Conservation (phyloP, 2,888 invertebrate genomes). For the Drosophila villosipedis region DNA sequence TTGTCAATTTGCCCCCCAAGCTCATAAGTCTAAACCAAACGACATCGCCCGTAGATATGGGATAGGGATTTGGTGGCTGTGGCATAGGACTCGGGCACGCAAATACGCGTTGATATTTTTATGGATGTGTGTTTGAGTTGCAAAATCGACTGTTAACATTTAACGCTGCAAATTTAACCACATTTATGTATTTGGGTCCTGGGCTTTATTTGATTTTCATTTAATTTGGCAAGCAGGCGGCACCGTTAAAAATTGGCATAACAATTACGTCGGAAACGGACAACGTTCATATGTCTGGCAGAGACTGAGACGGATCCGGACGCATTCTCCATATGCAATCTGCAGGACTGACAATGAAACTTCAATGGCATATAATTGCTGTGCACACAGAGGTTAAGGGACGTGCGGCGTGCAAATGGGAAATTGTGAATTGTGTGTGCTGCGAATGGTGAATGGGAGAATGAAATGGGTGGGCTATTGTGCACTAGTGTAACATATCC, state of each 20-base stretch:
- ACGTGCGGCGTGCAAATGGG: not conserved
- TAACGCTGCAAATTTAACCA: slow-evolving; percentile 74
- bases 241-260: slow-evolving; percentile 70
- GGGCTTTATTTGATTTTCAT: slow-evolving; percentile 75
- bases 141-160: slow-evolving; percentile 78
- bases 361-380: slow-evolving; percentile 76
- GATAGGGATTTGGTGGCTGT: not conserved
- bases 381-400: slow-evolving; percentile 32
- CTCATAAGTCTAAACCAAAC: slow-evolving; percentile 75
- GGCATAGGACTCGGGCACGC: slow-evolving; percentile 46
- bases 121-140: slow-evolving; percentile 56
- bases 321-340: slow-evolving; percentile 59
- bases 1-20: slow-evolving; percentile 77
- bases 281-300: slow-evolving; percentile 32
- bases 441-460: slow-evolving; percentile 18
- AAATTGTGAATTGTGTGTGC: slow-evolving; percentile 21
- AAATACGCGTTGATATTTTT: slow-evolving; percentile 78
- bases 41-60: slow-evolving; percentile 49
- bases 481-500: slow-evolving; percentile 73
- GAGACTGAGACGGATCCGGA: slow-evolving; percentile 14
- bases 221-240: slow-evolving; percentile 69
- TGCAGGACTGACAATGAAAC: slow-evolving; percentile 73
- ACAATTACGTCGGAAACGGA: slow-evolving; percentile 75
- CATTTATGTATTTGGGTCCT: slow-evolving; percentile 64
- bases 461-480: slow-evolving; percentile 44